phyloP scores from a whole-genome alignment of 2,888 invertebrate species.

The Callinectes sapidus region DNA sequence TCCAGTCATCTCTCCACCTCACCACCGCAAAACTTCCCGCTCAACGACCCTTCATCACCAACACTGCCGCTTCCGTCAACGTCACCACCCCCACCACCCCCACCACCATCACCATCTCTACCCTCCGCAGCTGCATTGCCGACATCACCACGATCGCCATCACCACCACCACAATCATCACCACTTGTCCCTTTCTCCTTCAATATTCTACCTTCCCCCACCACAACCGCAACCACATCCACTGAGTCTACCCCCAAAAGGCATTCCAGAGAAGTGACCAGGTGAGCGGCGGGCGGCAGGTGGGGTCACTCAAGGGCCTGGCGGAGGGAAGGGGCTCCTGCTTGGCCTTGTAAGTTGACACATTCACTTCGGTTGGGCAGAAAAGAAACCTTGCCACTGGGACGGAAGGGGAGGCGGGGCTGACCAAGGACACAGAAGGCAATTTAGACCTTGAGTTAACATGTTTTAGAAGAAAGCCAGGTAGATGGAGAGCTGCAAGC shows the following conservation, averaged over 20 bases:
- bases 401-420: not conserved
- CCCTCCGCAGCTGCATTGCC: not conserved
- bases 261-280: not conserved
- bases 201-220: not conserved
- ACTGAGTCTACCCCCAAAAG: not conserved
- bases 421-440: not conserved
- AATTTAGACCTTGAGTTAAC: not conserved
- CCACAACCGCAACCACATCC: not conserved
- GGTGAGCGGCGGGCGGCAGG: not conserved
- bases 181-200: not conserved
- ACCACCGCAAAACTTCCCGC: not conserved
- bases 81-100: not conserved
- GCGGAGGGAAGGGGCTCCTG: not conserved
- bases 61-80: not conserved
- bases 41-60: not conserved
- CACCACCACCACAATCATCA: not conserved
- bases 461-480: not conserved
- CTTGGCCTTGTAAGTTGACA: not conserved
- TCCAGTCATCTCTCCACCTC: not conserved
- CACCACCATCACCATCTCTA: not conserved
- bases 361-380: slow-evolving; percentile 27
- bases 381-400: not conserved
- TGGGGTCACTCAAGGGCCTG: not conserved
- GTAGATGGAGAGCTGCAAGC: not conserved
- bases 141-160: not conserved